Evolutionary conservation across 1,140 invertebrate species (phyloP), one percentile per base, ranked within the genome.

Genomic region (Galleria mellonella): DNA sequence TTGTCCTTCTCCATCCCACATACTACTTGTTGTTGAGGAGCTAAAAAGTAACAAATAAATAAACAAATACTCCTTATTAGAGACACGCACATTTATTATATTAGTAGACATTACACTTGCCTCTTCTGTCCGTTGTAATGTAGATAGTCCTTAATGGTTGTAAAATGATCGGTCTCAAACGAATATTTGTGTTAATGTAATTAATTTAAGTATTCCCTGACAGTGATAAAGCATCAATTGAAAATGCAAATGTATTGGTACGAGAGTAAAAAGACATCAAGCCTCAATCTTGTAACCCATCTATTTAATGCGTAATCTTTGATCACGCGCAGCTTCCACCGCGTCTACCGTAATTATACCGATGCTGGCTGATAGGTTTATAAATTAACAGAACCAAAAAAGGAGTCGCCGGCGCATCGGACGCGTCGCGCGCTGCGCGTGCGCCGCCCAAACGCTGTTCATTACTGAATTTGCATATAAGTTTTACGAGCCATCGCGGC

Each of bases 401-500:
- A 64, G 55, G 53, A 54, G 36, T 37, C 49, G 13, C 37, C 13
- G 29, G 17, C 17, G 2, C 2, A 23, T 6, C 17, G 17, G n/a
- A n/a, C n/a, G 17, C 17, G 40, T 27, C 17, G 48, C 30, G 45
- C 37, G 49, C n/a, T 53, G 51, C 49, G 49, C 55, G 43, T 30
- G 42, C 37, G 47, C 42, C 72, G 48, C 60, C 59, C 62, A 41
- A 63, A 61, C 62, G 47, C 41, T 66, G 62, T 66, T 44, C 46
- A 62, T 57, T 64, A 65, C 47, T 55, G 44, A 49, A 72, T 73
- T 73, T 66, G 61, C 74, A 74, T 77, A 62, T 48, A 56, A 55
- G 44, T 51, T 65, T 47, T 55, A 51, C 39, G 40, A 39, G 47
- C 17, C 40, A 39, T 47, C 33, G 43, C 36, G 23, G 46, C 27